Percentiles rank a stretch among this genome's conserved stretches.
These are phyloP conservation scores for Gallirallus australis DNA, from an alignment of 2,797 vertebrate species.

Conservation along the genomic window DNA sequence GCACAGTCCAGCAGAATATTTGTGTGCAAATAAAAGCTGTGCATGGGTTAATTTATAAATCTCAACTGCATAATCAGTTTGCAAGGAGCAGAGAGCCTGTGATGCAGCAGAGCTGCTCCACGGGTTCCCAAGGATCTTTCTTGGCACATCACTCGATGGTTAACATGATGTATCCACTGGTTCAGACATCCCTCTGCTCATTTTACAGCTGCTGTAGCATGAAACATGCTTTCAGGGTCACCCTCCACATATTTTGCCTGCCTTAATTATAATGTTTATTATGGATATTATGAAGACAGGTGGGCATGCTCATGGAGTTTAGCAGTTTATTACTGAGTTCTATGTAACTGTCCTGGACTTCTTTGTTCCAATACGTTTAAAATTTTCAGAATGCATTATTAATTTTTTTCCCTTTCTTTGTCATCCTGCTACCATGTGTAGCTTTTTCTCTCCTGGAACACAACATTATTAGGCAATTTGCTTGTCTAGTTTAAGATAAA, in stretches of 20 bases:
- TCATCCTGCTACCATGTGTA: rapidly evolving
- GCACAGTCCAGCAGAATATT: not conserved
- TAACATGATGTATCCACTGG: not conserved
- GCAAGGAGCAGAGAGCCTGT: not conserved
- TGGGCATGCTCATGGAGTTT: not conserved
- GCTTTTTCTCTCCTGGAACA: not conserved
- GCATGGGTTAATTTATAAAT: constrained; percentile 42
- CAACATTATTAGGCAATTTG: not conserved
- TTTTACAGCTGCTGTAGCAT: not conserved
- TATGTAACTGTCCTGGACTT: not conserved
- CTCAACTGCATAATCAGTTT: not conserved
- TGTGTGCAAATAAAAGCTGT: constrained; percentile 26
- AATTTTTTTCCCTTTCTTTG: not conserved
- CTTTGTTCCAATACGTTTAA: not conserved
- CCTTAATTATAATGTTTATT: not conserved
- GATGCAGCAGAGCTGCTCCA: not conserved
- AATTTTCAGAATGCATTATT: not conserved
- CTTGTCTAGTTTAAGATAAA: not conserved
- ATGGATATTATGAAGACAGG: not conserved
- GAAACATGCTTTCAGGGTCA: not conserved
- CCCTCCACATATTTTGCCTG: not conserved
- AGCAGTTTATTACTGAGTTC: not conserved
- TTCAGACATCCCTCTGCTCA: not conserved
- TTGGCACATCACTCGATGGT: not conserved
- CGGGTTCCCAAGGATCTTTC: not conserved